Evolutionary conservation across 2,888 invertebrate genomes (phyloP).

Genomic region (Dicyrtoma fusca): DNA sequence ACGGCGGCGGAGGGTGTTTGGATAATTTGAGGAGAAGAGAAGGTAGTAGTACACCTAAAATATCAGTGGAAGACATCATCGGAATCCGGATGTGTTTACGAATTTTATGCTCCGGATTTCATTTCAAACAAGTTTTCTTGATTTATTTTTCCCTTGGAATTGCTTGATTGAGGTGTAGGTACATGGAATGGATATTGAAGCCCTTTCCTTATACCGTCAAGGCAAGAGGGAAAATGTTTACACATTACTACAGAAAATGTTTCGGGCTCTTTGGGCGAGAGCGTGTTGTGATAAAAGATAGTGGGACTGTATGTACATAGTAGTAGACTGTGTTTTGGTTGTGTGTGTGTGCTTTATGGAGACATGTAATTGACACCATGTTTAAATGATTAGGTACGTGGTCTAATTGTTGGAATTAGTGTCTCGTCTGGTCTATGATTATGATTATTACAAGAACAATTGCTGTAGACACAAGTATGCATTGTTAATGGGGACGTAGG

Average conservation of each 20-base stretch:
- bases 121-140: too few species aligned
- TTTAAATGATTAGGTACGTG: constrained; percentile 38
- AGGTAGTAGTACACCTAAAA: too few species aligned
- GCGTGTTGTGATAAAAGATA: not conserved
- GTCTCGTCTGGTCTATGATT: constrained; percentile 46
- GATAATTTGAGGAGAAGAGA: too few species aligned
- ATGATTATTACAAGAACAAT: constrained; percentile 50
- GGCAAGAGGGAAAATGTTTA: too few species aligned
- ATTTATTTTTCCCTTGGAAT: too few species aligned
- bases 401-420: constrained; percentile 51
- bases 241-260: not conserved
- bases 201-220: too few species aligned
- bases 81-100: too few species aligned
- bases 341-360: constrained; percentile 11
- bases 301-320: not conserved
- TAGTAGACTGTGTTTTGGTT: too few species aligned
- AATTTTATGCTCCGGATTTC: not conserved
- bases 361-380: constrained; percentile 39
- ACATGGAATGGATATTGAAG: not conserved
- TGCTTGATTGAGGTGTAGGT: not conserved
- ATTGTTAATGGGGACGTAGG: too few species aligned
- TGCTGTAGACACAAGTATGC: constrained; percentile 30
- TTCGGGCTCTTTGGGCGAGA: not conserved
- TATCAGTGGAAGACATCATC: too few species aligned
- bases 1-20: too few species aligned